Conservation (phyloP, 2,113 vertebrate species). For the Grallaria varia region DNA sequence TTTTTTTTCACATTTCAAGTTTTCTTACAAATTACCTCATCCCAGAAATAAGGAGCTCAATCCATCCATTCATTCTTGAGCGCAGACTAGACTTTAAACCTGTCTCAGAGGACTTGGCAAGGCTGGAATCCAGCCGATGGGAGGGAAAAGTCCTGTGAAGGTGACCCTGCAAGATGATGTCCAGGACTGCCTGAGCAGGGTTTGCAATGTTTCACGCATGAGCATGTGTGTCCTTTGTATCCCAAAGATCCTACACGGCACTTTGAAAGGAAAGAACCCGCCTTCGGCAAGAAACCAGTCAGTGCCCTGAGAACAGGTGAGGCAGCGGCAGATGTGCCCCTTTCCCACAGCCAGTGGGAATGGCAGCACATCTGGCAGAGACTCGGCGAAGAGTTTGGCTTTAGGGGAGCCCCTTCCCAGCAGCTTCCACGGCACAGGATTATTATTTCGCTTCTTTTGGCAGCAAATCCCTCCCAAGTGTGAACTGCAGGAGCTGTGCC, state of each 20-base stretch:
- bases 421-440: not conserved
- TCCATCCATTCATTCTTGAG: not conserved
- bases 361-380: not conserved
- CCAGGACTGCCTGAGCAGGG: not conserved
- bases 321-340: not conserved
- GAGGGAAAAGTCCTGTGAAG: not conserved
- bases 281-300: not conserved
- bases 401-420: not conserved
- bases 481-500: not conserved
- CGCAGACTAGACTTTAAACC: not conserved
- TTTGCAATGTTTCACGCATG: not conserved
- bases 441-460: not conserved
- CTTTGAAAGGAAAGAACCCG: not conserved
- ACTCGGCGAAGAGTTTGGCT: not conserved
- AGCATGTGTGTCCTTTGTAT: not conserved
- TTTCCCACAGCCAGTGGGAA: not conserved
- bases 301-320: not conserved
- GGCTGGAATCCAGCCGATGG: not conserved
- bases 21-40: not conserved
- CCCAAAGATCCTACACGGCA: not conserved
- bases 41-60: not conserved
- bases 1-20: not conserved
- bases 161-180: not conserved
- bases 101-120: not conserved
- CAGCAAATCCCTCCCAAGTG: not conserved